These are phyloP conservation scores for Exephanes ischioxanthus DNA, from an alignment of 2,888 invertebrate species.

Conservation along the genomic window DNA sequence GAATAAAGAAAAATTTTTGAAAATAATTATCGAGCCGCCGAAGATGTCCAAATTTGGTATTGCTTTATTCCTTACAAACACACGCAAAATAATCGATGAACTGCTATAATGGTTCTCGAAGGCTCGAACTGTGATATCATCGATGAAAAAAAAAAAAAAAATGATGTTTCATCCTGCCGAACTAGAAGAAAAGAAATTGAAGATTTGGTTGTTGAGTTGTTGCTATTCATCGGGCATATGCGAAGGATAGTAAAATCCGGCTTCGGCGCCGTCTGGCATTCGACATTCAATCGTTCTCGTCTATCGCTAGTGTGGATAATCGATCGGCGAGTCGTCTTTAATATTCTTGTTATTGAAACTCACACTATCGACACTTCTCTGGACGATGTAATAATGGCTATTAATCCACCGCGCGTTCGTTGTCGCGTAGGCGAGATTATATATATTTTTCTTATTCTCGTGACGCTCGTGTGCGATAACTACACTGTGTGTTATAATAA, in stretches of 20 bases:
- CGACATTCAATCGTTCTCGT: conserved; percentile 28
- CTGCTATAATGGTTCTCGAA: background rate
- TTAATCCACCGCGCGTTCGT: conserved; percentile 46
- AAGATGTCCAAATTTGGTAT: background rate
- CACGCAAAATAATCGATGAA: background rate
- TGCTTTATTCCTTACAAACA: background rate
- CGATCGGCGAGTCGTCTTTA: conserved; percentile 37
- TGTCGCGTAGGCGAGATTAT: conserved; percentile 38
- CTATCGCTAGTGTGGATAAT: conserved; percentile 52
- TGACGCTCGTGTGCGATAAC: conserved; percentile 14
- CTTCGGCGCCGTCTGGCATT: conserved; percentile 38
- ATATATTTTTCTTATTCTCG: conserved; percentile 41
- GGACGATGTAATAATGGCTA: conserved; percentile 47
- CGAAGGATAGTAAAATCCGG: conserved; percentile 24
- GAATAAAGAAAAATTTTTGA: background rate
- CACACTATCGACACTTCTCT: conserved; percentile 29
- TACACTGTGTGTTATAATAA: background rate
- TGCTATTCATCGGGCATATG: background rate
- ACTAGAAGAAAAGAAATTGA: background rate
- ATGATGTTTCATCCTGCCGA: background rate
- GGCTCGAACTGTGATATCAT: background rate
- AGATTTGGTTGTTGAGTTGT: background rate
- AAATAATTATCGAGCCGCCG: background rate
- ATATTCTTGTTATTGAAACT: conserved; percentile 61
- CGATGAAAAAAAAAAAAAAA: background rate